Conservation (phyloP, 2,888 invertebrate genomes). For the Marronus borbonicus region DNA sequence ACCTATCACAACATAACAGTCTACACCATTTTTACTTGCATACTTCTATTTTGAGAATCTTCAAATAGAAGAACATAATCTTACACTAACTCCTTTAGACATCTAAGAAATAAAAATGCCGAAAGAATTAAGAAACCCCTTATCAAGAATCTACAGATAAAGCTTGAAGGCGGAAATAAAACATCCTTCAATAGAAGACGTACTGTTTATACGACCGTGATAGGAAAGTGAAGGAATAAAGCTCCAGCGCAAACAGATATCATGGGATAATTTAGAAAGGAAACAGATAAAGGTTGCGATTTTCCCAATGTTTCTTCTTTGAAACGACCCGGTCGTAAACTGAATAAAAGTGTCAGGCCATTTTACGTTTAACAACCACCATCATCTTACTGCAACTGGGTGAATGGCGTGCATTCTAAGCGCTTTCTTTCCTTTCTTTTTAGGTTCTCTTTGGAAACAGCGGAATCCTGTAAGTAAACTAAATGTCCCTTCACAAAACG, state of each 20-base stretch:
- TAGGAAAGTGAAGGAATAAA: conserved; percentile 42
- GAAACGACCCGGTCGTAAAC: conserved; percentile 42
- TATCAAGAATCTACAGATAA: conserved; percentile 20
- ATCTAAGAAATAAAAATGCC: not conserved
- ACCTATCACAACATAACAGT: no score
- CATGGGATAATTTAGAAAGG: conserved; percentile 40
- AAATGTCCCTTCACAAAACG: no score
- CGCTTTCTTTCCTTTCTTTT: conserved; percentile 11
- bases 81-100: not conserved
- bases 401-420: conserved; percentile 33
- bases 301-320: conserved; percentile 33
- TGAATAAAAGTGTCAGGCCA: conserved; percentile 36
- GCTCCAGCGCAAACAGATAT: conserved; percentile 32
- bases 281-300: conserved; percentile 42
- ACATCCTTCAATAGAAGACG: conserved; percentile 26
- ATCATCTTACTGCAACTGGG: conserved; percentile 36
- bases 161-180: conserved; percentile 34
- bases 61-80: not conserved
- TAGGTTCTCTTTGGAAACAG: not conserved
- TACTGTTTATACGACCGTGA: conserved; percentile 32
- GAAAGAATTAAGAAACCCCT: not conserved
- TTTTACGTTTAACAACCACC: conserved; percentile 26
- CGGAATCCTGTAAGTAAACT: no score
- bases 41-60: not conserved
- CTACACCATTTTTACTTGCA: no score